phyloP scores from a whole-genome alignment of 1,140 invertebrate genomes.

The Phymorhynchus buccinoides region DNA sequence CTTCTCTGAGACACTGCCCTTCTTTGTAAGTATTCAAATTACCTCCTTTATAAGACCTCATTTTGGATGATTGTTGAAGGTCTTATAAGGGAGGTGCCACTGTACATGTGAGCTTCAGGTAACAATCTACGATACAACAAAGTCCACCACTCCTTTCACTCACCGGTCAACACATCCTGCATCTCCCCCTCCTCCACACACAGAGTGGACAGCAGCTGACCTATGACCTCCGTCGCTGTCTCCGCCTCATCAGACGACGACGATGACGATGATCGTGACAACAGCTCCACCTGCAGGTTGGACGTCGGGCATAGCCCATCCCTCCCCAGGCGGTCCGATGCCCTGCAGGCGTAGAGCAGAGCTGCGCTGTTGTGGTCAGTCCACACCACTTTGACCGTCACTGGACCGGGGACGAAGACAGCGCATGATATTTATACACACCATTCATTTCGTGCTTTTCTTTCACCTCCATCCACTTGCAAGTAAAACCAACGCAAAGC shows the following conservation, averaged over 20 bases:
- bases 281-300: constrained; percentile 24
- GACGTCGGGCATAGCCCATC: neutral
- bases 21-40: too few species aligned
- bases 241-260: too few species aligned
- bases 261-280: neutral
- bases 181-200: constrained; percentile 22
- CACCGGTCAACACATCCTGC: neutral
- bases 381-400: constrained; percentile 31
- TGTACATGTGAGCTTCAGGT: too few species aligned
- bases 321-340: neutral
- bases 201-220: neutral
- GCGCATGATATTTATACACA: too few species aligned
- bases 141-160: too few species aligned
- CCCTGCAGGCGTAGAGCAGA: constrained; percentile 27
- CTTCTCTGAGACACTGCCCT: too few species aligned
- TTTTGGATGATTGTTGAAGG: too few species aligned
- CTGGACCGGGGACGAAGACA: neutral
- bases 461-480: too few species aligned
- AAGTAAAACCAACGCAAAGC: too few species aligned
- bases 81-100: too few species aligned
- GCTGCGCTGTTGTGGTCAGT: constrained; percentile 24
- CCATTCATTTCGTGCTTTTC: too few species aligned
- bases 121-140: neutral
- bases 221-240: neutral
- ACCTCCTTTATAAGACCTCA: too few species aligned